These are phyloP conservation scores for Grallaria varia DNA, from an alignment of 2,113 vertebrate species.

Conservation along the genomic window DNA sequence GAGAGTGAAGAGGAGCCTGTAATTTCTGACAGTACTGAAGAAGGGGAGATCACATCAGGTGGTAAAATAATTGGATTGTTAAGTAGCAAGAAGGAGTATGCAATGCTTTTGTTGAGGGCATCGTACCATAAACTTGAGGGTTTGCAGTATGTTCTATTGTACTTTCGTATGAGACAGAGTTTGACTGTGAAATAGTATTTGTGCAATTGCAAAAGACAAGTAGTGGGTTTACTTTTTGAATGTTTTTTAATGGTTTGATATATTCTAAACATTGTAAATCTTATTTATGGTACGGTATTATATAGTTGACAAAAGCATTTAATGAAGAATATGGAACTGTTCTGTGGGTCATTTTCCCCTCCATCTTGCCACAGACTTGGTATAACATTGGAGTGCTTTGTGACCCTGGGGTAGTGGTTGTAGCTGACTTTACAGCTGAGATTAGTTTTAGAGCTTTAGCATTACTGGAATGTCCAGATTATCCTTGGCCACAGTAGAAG, in stretches of 20 bases:
- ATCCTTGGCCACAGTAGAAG: background rate
- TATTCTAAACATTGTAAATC: background rate
- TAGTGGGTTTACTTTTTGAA: background rate
- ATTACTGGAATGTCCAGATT: background rate
- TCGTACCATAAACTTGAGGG: background rate
- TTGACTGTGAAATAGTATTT: background rate
- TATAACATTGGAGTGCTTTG: background rate
- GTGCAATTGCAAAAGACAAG: background rate
- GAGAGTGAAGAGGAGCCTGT: constrained; percentile 88
- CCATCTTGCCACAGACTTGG: background rate
- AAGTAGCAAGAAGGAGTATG: background rate
- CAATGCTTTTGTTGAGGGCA: background rate
- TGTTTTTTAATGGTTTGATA: background rate
- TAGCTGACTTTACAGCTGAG: background rate
- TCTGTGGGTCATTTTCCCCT: rapidly evolving
- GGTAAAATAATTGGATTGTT: constrained; percentile 64
- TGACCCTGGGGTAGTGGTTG: background rate
- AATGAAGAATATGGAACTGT: background rate
- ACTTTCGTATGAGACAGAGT: background rate
- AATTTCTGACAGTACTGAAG: constrained; percentile 89
- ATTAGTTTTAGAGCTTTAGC: background rate
- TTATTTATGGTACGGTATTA: background rate
- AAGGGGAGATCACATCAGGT: constrained; percentile 89
- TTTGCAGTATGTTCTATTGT: background rate
- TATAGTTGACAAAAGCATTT: background rate